A percentile compares a stretch with the other conserved stretches of the same genome.
Conservation (phyloP, 2,113 vertebrate species). For the Lamprotornis superbus region DNA sequence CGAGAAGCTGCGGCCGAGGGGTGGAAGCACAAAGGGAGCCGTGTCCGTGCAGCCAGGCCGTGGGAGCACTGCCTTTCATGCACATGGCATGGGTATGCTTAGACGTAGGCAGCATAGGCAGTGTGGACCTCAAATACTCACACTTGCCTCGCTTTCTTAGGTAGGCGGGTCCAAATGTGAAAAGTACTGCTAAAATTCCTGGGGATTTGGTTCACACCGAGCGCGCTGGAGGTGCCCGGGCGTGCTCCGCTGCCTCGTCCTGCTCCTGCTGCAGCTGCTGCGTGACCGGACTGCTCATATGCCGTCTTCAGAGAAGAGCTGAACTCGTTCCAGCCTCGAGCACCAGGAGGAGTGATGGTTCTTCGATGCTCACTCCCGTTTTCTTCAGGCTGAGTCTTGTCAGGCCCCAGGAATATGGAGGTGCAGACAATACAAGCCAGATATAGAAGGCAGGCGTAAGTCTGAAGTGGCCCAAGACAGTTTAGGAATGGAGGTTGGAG, state of each 20-base stretch:
- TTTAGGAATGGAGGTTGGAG: background rate
- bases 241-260: background rate
- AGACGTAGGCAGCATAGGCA: too few species aligned
- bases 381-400: background rate
- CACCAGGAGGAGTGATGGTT: background rate
- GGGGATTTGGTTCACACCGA: background rate
- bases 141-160: background rate
- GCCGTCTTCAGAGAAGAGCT: background rate
- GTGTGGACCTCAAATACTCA: background rate
- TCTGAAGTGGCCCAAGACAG: background rate
- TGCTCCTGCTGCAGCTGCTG: background rate
- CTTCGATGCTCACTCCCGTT: background rate
- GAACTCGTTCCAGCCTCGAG: background rate
- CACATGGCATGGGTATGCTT: fast-evolving
- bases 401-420: background rate
- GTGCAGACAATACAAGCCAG: background rate
- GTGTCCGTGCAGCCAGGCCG: background rate
- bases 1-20: background rate
- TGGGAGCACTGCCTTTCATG: background rate
- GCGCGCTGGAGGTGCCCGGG: fast-evolving
- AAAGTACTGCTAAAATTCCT: background rate
- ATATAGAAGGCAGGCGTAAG: background rate
- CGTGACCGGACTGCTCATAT: background rate
- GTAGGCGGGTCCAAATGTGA: background rate
- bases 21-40: background rate